Percentiles rank a stretch among this genome's conserved stretches.
phyloP scores from a whole-genome alignment of 2,113 vertebrate species.

The Ictalurus punctatus region DNA sequence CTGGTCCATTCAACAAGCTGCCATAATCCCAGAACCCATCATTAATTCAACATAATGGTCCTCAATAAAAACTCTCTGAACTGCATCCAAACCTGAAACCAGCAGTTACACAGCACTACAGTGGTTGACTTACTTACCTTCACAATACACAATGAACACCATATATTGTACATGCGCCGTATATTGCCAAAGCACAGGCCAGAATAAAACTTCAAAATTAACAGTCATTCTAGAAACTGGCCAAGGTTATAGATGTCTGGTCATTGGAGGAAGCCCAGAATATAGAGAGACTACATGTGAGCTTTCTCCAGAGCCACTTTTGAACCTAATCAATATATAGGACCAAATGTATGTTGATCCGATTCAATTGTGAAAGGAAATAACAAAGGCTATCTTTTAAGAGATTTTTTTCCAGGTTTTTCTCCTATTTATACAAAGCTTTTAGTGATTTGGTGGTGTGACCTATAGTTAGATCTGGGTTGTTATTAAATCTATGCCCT shows the following conservation, averaged over 20 bases:
- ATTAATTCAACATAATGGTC: slow-evolving; percentile 9
- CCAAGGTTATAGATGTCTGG: not conserved
- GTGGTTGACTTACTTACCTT: not conserved
- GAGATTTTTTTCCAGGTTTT: not conserved
- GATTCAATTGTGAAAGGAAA: not conserved
- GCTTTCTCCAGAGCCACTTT: slow-evolving; percentile 1
- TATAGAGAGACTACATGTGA: not conserved
- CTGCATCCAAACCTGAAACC: not conserved
- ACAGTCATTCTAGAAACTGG: not conserved
- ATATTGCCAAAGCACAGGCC: not conserved
- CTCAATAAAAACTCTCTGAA: not conserved
- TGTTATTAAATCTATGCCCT: not conserved
- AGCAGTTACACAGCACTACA: slow-evolving; percentile 3
- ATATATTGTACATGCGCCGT: not conserved
- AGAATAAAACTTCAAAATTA: not conserved
- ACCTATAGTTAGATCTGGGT: not conserved
- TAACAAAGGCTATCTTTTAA: not conserved
- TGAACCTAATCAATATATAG: slow-evolving; percentile 27
- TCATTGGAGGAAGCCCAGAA: not conserved
- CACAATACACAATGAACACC: not conserved
- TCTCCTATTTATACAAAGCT: not conserved
- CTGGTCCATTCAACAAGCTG: not conserved
- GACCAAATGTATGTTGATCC: not conserved
- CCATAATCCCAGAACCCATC: not conserved
- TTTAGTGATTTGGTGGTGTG: not conserved